A percentile compares a stretch with the other conserved stretches of the same genome.
Evolutionary conservation across 2,888 invertebrate genomes (phyloP).

Genomic region (Itoplectis maculator): DNA sequence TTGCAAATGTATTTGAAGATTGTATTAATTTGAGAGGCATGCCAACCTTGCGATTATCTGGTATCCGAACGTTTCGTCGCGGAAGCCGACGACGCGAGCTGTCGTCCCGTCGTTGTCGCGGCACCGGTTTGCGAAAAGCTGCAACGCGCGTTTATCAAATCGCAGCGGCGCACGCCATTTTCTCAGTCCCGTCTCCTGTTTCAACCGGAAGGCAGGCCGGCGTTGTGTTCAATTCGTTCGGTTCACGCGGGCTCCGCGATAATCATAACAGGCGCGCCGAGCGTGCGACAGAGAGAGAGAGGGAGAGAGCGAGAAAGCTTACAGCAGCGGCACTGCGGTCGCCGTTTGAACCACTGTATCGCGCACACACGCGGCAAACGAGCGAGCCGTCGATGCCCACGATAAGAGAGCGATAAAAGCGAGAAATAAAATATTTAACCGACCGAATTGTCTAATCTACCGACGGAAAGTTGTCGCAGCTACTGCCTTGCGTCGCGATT

Average conservation of each 20-base stretch:
- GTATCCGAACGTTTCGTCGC: background rate
- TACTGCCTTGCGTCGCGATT: too few species aligned
- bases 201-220: conserved; percentile 69
- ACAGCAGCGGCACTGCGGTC: conserved; percentile 4
- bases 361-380: background rate
- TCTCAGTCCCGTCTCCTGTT: conserved; percentile 62
- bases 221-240: conserved; percentile 71
- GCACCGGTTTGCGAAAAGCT: conserved; percentile 26
- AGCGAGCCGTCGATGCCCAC: too few species aligned
- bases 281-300: background rate
- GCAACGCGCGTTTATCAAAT: conserved; percentile 53
- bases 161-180: conserved; percentile 60
- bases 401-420: background rate
- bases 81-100: background rate
- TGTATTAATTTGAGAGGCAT: background rate
- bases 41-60: background rate
- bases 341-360: background rate
- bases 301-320: conserved; percentile 23
- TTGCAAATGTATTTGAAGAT: background rate
- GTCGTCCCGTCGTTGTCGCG: background rate
- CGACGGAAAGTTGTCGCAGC: background rate
- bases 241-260: conserved; percentile 69
- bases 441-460: background rate
- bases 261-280: conserved; percentile 34
- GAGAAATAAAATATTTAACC: background rate